These are phyloP conservation scores for Condylura cristata DNA, from an alignment of 2,113 vertebrate species.

Conservation along the genomic window DNA sequence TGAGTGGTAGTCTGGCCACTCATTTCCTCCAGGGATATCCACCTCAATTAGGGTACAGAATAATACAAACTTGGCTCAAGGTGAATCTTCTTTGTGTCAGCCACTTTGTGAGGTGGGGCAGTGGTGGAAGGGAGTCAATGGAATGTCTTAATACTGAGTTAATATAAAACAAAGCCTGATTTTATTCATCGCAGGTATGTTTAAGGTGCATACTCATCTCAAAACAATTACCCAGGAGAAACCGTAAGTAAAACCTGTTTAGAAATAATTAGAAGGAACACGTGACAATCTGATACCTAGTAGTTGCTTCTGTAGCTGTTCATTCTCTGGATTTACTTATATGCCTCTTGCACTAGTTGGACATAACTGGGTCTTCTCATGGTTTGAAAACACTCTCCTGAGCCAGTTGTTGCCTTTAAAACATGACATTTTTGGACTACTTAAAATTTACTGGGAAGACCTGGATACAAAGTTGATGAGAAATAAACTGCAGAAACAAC, in stretches of 20 bases:
- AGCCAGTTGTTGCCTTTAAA: neutral
- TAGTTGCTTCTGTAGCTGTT: neutral
- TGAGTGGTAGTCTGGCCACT: neutral
- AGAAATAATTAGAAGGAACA: neutral
- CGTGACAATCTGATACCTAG: neutral
- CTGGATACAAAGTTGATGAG: neutral
- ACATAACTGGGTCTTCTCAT: neutral
- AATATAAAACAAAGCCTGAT: neutral
- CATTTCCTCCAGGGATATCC: neutral
- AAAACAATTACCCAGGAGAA: neutral
- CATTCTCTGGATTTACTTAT: neutral
- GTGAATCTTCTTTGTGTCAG: too few species aligned
- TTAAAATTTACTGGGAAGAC: slow-evolving; percentile 1
- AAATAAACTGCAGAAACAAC: neutral
- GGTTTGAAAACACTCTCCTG: neutral
- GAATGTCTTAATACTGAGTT: neutral
- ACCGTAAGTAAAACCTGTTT: neutral
- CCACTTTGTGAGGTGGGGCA: neutral
- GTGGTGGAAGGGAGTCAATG: neutral
- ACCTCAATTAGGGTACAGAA: neutral
- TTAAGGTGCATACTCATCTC: slow-evolving; percentile 16
- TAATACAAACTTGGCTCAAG: fast-evolving
- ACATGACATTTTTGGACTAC: neutral
- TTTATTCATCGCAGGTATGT: neutral
- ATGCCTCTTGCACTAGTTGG: neutral